phyloP scores from a whole-genome alignment of 2,888 invertebrate species.

The Megamerina dolium region DNA sequence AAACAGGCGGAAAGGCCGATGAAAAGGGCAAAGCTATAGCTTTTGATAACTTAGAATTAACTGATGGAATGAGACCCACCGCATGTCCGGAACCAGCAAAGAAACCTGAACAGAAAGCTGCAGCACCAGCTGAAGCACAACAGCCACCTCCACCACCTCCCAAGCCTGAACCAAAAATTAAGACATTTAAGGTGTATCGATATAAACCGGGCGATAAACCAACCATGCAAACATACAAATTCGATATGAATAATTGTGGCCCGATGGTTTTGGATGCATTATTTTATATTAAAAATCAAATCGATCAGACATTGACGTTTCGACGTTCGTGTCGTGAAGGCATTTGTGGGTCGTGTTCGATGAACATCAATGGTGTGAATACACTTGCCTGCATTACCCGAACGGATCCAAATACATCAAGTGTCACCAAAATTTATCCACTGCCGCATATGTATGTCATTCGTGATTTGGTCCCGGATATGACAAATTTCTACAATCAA shows the following conservation, averaged over 20 bases:
- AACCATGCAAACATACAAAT: conserved; percentile 54
- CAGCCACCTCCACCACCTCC: neutral
- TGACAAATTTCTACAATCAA: conserved; percentile 92
- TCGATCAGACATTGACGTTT: conserved; percentile 90
- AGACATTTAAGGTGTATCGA: conserved; percentile 76
- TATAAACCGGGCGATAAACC: conserved; percentile 85
- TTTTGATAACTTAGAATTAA: too few relatives aligned
- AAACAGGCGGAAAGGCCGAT: too few relatives aligned
- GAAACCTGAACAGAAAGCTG: too few relatives aligned
- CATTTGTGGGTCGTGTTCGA: conserved; percentile 96
- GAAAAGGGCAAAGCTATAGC: too few relatives aligned
- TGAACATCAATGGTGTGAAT: conserved; percentile 95
- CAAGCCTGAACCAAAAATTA: conserved; percentile 48
- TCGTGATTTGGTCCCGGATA: conserved; percentile 87
- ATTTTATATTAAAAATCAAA: conserved; percentile 91
- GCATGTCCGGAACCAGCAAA: too few relatives aligned
- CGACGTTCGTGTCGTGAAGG: conserved; percentile 95
- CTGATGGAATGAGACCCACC: too few relatives aligned
- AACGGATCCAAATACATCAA: conserved; percentile 61
- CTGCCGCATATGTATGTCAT: conserved; percentile 97
- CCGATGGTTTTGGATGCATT: conserved; percentile 95
- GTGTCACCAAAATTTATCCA: conserved; percentile 81
- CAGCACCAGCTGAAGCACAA: neutral
- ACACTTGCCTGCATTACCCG: conserved; percentile 82
- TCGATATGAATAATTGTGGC: conserved; percentile 81